Conservation (phyloP, 2,113 vertebrate genomes). For the Peromyscus leucopus region DNA sequence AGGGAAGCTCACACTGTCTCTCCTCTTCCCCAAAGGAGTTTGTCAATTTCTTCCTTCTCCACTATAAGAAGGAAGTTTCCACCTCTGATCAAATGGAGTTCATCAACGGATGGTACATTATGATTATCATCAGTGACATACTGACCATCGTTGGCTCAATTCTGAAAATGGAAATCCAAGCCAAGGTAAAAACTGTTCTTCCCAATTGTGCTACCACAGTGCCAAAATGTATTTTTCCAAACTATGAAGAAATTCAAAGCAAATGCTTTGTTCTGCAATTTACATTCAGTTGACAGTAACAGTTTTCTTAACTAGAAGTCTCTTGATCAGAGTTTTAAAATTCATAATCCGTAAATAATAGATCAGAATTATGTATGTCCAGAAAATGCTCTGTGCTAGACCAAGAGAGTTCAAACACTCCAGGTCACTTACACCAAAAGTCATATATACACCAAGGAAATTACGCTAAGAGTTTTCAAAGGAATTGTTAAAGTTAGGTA, state of each 20-base stretch:
- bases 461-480: background rate
- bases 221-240: slow-evolving; percentile 34
- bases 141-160: slow-evolving; percentile 93
- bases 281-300: background rate
- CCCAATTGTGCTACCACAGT: background rate
- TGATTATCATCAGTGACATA: slow-evolving; percentile 94
- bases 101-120: slow-evolving; percentile 97
- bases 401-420: background rate
- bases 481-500: background rate
- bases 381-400: background rate
- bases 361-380: background rate
- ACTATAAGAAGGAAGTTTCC: slow-evolving; percentile 90
- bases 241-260: slow-evolving; percentile 4
- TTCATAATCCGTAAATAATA: background rate
- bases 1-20: slow-evolving; percentile 31
- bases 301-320: slow-evolving; percentile 9
- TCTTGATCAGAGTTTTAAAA: slow-evolving; percentile 10
- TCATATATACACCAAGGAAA: background rate
- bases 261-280: background rate
- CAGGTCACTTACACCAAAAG: background rate
- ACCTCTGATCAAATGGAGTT: slow-evolving; percentile 95
- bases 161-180: slow-evolving; percentile 97
- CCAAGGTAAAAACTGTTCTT: slow-evolving; percentile 89
- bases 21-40: slow-evolving; percentile 90
- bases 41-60: slow-evolving; percentile 88